Evolutionary conservation across 2,113 vertebrate genomes (phyloP).

Genomic region (Polypterus bichir): DNA sequence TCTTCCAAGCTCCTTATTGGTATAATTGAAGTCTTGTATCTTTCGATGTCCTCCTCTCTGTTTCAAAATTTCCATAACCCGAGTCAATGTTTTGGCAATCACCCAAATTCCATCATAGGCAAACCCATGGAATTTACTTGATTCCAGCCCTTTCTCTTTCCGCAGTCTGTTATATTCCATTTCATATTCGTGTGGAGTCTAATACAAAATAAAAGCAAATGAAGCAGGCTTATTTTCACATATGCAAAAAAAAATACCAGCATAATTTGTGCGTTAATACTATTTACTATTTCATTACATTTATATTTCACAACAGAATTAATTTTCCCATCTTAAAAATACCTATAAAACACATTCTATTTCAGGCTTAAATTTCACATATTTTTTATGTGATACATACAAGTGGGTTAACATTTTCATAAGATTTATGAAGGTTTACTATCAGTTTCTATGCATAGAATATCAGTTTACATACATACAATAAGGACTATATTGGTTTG

Average conservation of each 20-base stretch:
- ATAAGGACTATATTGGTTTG: too few relatives aligned
- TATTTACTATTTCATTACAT: too few relatives aligned
- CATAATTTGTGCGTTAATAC: too few relatives aligned
- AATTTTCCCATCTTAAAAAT: background rate
- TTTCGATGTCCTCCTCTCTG: constrained; percentile 64
- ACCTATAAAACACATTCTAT: background rate
- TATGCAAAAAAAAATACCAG: too few relatives aligned
- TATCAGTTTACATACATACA: too few relatives aligned
- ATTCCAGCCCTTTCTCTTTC: constrained; percentile 70
- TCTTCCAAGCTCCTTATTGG: constrained; percentile 82
- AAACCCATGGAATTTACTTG: constrained; percentile 96
- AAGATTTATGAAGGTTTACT: too few relatives aligned
- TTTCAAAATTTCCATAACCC: constrained; percentile 80
- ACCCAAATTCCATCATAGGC: constrained; percentile 98
- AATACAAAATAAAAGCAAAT: constrained; percentile 14
- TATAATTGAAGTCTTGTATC: constrained; percentile 86
- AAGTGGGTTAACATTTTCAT: too few relatives aligned
- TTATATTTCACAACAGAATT: too few relatives aligned
- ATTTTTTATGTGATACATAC: too few relatives aligned
- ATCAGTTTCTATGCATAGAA: too few relatives aligned
- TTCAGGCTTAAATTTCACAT: too few relatives aligned
- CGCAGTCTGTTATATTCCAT: constrained; percentile 80
- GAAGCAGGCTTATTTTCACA: too few relatives aligned
- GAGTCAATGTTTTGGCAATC: constrained; percentile 82
- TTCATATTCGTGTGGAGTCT: constrained; percentile 95